Conservation (phyloP, 2,113 vertebrate species). For the Bujurquina vittata region DNA sequence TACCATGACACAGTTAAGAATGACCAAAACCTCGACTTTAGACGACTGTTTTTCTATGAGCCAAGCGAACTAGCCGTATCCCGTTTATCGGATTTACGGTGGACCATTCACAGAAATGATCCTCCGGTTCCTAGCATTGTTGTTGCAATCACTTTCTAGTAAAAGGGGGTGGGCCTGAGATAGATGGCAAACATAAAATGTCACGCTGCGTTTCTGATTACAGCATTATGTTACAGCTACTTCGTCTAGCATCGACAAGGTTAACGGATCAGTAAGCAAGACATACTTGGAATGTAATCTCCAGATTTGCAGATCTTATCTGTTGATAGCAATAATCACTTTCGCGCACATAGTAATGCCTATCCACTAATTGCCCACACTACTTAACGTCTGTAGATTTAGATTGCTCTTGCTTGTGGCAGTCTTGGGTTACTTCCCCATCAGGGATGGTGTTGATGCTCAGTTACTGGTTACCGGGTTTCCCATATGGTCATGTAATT, state of each 20-base stretch:
- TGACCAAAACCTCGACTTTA: not conserved
- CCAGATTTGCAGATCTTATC: not conserved
- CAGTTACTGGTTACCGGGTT: not conserved
- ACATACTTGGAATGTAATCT: not conserved
- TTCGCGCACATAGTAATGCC: not conserved
- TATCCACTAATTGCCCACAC: not conserved
- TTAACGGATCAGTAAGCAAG: not conserved
- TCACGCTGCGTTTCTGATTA: not conserved
- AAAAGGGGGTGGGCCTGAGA: conserved; percentile 45
- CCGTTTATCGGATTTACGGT: conserved; percentile 52
- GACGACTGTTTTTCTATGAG: conserved; percentile 2
- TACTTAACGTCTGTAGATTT: not conserved
- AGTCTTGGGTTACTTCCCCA: not conserved
- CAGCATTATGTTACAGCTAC: not conserved
- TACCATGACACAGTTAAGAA: conserved; percentile 1
- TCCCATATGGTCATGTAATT: not conserved
- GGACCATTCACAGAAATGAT: conserved; percentile 62
- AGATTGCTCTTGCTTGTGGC: not conserved
- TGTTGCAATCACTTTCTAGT: conserved; percentile 58
- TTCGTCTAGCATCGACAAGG: not conserved
- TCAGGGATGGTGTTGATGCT: not conserved
- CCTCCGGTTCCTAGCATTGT: conserved; percentile 66
- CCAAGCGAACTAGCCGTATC: not conserved
- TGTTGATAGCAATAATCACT: not conserved
- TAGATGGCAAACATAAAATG: conserved; percentile 18